Evolutionary conservation across 2,113 vertebrate genomes (phyloP).

Genomic region (Carassius gibelio): DNA sequence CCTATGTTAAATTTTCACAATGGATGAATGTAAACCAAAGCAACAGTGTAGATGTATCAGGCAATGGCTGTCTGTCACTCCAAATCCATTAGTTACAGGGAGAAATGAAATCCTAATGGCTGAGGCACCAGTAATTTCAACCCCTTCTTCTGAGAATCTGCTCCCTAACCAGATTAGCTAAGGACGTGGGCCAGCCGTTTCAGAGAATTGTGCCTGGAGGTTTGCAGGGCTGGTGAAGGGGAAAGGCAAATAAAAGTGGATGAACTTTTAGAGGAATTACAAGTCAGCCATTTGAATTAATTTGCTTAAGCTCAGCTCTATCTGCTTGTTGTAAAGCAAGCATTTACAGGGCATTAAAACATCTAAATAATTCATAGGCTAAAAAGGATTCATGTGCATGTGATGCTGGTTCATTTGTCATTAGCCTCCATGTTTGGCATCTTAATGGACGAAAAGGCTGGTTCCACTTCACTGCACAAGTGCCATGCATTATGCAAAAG

Average conservation of each 20-base stretch:
- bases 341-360: constrained; percentile 40
- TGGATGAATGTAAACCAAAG: constrained; percentile 27
- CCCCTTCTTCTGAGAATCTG: constrained; percentile 42
- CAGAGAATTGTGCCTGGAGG: constrained; percentile 30
- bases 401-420: constrained; percentile 47
- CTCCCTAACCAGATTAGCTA: constrained; percentile 57
- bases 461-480: constrained; percentile 30
- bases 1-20: constrained; percentile 19
- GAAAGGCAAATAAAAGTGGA: constrained; percentile 10
- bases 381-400: constrained; percentile 9
- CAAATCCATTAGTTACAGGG: constrained; percentile 52
- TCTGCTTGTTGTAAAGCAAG: constrained; percentile 27
- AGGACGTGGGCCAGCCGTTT: constrained; percentile 37
- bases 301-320: constrained; percentile 9
- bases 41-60: background rate
- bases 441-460: constrained; percentile 39
- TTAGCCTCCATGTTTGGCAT: constrained; percentile 42
- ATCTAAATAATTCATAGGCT: constrained; percentile 46
- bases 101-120: constrained; percentile 45
- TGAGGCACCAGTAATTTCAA: constrained; percentile 40
- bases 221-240: constrained; percentile 12
- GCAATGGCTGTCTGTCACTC: constrained; percentile 27
- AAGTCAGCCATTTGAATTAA: constrained; percentile 19
- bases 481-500: constrained; percentile 43
- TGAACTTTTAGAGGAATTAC: constrained; percentile 28